These are phyloP conservation scores for Sphecodes monilicornis DNA, from an alignment of 2,888 invertebrate species.

Conservation along the genomic window DNA sequence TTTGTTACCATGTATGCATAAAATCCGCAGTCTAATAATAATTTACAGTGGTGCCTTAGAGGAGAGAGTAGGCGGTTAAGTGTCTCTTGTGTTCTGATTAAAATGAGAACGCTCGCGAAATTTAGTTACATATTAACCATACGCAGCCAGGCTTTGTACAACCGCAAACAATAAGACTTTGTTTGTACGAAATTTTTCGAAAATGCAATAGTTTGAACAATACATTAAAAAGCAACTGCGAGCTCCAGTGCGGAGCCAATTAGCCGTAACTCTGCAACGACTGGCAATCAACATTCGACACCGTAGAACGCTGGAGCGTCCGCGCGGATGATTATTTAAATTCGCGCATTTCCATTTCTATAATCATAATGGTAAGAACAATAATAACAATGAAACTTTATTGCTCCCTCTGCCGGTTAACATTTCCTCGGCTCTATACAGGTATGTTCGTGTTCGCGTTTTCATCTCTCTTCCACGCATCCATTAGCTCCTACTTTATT, in stretches of 20 bases:
- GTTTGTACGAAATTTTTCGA: neutral
- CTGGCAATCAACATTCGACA: constrained; percentile 8
- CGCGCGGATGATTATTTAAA: constrained; percentile 6
- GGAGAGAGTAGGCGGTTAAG: too few relatives aligned
- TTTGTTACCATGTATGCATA: too few relatives aligned
- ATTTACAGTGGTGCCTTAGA: too few relatives aligned
- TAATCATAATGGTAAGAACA: neutral
- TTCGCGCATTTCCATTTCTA: neutral
- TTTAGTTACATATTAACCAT: neutral
- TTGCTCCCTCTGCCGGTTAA: neutral
- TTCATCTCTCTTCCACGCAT: neutral
- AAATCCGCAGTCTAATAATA: too few relatives aligned
- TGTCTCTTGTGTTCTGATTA: neutral
- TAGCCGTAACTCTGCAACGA: constrained; percentile 5
- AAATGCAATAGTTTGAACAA: neutral
- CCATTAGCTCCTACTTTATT: neutral
- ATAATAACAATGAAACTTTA: neutral
- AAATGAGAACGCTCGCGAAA: neutral
- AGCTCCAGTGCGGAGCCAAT: neutral
- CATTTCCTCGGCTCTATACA: neutral
- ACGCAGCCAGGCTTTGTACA: neutral
- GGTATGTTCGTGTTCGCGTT: neutral
- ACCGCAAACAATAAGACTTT: neutral
- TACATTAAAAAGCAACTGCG: neutral
- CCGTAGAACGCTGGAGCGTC: neutral